These are phyloP conservation scores for Autographa pulchrina DNA, from an alignment of 2,888 invertebrate species.

Conservation along the genomic window DNA sequence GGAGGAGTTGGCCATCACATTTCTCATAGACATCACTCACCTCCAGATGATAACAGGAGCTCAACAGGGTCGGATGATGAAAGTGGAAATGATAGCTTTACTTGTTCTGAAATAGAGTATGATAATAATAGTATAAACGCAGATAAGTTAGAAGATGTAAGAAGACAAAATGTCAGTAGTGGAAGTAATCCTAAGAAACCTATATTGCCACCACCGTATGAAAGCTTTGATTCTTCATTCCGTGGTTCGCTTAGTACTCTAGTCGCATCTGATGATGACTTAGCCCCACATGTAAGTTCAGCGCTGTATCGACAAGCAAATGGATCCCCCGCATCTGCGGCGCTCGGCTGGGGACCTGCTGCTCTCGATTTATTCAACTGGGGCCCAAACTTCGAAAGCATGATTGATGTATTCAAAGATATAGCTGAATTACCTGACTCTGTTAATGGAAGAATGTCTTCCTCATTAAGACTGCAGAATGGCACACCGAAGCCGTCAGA, in stretches of 20 bases:
- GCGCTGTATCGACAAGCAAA: conserved; percentile 94
- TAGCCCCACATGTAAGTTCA: conserved; percentile 94
- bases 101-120: conserved; percentile 99
- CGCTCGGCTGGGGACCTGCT: conserved; percentile 95
- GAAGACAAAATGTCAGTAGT: conserved; percentile 88
- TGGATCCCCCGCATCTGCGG: conserved; percentile 93
- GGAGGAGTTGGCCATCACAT: conserved; percentile 91
- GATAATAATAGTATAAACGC: conserved; percentile 96
- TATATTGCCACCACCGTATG: conserved; percentile 94
- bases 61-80: conserved; percentile 96
- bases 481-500: conserved; percentile 96
- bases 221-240: conserved; percentile 98
- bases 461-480: conserved; percentile 93
- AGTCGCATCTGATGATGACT: conserved; percentile 97
- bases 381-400: conserved; percentile 98
- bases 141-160: conserved; percentile 92
- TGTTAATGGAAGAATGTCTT: conserved; percentile 92
- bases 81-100: conserved; percentile 98
- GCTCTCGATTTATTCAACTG: conserved; percentile 94
- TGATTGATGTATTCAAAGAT: conserved; percentile 98
- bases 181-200: conserved; percentile 90
- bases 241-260: conserved; percentile 97
- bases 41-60: conserved; percentile 93
- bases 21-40: conserved; percentile 93
- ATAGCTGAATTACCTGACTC: conserved; percentile 98